Conservation (phyloP, 2,113 vertebrate species). For the Aegithalos caudatus region DNA sequence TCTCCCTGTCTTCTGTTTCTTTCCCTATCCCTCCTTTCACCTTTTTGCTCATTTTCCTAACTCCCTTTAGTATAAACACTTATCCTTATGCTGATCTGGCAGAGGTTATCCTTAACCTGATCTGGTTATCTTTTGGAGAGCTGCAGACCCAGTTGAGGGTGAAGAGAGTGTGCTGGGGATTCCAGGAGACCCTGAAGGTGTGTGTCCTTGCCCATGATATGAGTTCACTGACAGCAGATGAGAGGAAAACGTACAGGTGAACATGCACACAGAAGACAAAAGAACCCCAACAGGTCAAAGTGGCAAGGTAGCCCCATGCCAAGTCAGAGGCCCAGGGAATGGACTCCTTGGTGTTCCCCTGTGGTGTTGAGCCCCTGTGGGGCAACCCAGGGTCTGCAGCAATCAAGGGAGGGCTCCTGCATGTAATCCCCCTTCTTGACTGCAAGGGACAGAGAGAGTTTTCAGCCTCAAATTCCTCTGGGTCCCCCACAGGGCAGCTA, state of each 20-base stretch:
- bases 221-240: background rate
- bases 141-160: background rate
- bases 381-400: rapidly evolving
- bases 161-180: background rate
- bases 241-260: background rate
- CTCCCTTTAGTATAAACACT: background rate
- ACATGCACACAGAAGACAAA: background rate
- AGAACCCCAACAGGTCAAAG: rapidly evolving
- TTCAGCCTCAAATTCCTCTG: rapidly evolving
- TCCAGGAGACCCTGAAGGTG: background rate
- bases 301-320: background rate
- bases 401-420: rapidly evolving
- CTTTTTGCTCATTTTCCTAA: background rate
- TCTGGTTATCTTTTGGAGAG: background rate
- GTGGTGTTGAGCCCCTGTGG: rapidly evolving
- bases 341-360: background rate
- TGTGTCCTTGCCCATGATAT: background rate
- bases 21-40: background rate
- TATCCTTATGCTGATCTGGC: background rate
- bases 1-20: background rate
- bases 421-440: rapidly evolving
- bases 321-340: rapidly evolving
- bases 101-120: background rate
- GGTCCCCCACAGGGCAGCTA: no score
- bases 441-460: background rate